A percentile compares a stretch with the other conserved stretches of the same genome.
Evolutionary conservation across 2,888 invertebrate genomes (phyloP).

Genomic region (Rhopalosiphum nymphaeae): DNA sequence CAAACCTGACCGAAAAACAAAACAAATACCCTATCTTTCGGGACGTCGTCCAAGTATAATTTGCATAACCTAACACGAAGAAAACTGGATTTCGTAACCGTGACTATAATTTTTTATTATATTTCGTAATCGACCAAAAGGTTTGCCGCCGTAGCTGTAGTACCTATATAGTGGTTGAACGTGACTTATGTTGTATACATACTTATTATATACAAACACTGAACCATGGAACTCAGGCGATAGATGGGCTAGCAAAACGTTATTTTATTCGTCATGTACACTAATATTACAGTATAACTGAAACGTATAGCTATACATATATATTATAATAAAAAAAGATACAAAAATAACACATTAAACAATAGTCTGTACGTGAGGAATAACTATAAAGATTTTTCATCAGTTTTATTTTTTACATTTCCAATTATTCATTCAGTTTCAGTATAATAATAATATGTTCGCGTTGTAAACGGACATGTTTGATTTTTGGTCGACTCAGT

Average conservation of each 20-base stretch:
- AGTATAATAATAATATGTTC: background rate
- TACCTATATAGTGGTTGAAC: background rate
- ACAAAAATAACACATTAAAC: background rate
- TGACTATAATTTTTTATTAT: conserved; percentile 30
- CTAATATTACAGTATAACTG: background rate
- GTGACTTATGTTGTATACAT: background rate
- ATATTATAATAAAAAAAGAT: background rate
- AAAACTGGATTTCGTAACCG: conserved; percentile 22
- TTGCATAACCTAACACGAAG: conserved; percentile 26
- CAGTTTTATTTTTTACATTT: background rate
- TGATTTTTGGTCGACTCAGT: background rate
- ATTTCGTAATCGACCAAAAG: conserved; percentile 12
- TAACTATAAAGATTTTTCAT: background rate
- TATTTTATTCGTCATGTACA: background rate
- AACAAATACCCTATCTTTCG: background rate
- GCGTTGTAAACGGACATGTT: background rate
- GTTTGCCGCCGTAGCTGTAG: background rate
- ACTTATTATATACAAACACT: background rate
- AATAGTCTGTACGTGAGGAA: background rate
- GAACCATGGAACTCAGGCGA: background rate
- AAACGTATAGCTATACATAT: background rate
- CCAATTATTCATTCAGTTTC: background rate
- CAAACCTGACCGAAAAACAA: background rate
- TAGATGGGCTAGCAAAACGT: background rate
- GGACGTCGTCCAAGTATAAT: background rate